Percentiles rank a stretch among this genome's conserved stretches.
Evolutionary conservation across 2,113 vertebrate genomes (phyloP).

Genomic region (Clupea harengus): DNA sequence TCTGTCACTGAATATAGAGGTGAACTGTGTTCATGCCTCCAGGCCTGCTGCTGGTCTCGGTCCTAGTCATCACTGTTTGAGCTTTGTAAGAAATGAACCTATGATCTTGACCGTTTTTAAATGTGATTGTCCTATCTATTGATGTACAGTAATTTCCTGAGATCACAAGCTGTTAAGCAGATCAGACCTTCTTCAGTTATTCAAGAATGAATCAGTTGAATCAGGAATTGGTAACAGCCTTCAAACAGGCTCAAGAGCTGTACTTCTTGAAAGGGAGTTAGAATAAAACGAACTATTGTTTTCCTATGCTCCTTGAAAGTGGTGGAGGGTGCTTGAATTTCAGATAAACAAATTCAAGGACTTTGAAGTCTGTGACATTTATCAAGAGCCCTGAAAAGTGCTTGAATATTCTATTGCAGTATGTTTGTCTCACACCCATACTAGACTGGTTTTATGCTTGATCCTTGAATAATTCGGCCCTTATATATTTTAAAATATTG

Average conservation of each 20-base stretch:
- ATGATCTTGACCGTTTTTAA: not conserved
- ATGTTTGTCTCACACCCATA: not conserved
- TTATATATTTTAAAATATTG: not conserved
- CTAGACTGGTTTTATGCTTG: not conserved
- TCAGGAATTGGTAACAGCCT: not conserved
- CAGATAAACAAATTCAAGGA: constrained; percentile 11
- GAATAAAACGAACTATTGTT: not conserved
- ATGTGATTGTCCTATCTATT: too few relatives aligned
- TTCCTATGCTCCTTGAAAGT: not conserved
- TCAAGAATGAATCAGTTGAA: not conserved
- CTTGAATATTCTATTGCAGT: not conserved
- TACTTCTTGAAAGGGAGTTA: not conserved
- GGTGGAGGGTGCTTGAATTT: not conserved
- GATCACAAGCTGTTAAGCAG: too few relatives aligned
- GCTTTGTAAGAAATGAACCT: not conserved
- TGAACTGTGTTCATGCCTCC: too few relatives aligned
- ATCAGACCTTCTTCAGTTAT: not conserved
- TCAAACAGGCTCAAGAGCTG: not conserved
- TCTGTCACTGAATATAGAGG: too few relatives aligned
- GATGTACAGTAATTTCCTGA: not conserved
- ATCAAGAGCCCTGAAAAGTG: not conserved
- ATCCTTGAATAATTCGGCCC: not conserved
- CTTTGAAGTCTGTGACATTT: not conserved
- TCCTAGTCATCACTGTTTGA: not conserved
- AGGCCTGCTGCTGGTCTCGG: not conserved